These are phyloP conservation scores for Tetranychus truncatus DNA, from an alignment of 2,888 invertebrate species.

Conservation along the genomic window DNA sequence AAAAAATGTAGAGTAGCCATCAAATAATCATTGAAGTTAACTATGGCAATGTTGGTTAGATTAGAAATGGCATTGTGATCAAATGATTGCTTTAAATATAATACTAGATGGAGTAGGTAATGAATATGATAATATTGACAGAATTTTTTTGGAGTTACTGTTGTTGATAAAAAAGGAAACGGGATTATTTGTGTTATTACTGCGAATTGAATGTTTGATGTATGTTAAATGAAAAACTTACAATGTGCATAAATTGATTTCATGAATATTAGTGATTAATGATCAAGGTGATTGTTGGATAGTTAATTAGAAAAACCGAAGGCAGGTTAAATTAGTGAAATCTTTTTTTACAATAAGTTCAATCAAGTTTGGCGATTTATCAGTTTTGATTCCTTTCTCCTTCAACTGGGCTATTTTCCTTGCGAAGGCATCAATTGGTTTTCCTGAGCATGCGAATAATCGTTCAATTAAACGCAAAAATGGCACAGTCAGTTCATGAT, in stretches of 20 bases:
- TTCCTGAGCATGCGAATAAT: neutral
- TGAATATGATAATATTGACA: neutral
- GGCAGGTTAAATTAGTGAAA: constrained; percentile 11
- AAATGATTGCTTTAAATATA: neutral
- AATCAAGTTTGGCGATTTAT: constrained; percentile 27
- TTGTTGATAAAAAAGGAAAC: neutral
- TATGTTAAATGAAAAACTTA: no score
- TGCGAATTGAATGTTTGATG: no score
- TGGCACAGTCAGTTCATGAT: constrained; percentile 29
- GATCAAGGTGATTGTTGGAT: neutral
- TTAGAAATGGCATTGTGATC: neutral
- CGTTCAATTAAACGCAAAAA: constrained; percentile 30
- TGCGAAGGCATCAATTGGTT: neutral
- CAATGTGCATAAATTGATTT: no score
- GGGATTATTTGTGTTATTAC: neutral
- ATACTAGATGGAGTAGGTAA: neutral
- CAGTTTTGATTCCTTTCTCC: constrained; percentile 27
- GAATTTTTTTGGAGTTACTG: neutral
- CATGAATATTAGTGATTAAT: no score
- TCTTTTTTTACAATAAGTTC: constrained; percentile 27
- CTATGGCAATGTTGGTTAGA: neutral
- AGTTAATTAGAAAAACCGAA: neutral
- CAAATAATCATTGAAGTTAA: neutral
- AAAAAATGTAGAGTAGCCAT: no score
- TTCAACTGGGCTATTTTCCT: constrained; percentile 23